These are phyloP conservation scores for Parascotia fuliginaria DNA, from an alignment of 2,888 invertebrate species.

Conservation along the genomic window DNA sequence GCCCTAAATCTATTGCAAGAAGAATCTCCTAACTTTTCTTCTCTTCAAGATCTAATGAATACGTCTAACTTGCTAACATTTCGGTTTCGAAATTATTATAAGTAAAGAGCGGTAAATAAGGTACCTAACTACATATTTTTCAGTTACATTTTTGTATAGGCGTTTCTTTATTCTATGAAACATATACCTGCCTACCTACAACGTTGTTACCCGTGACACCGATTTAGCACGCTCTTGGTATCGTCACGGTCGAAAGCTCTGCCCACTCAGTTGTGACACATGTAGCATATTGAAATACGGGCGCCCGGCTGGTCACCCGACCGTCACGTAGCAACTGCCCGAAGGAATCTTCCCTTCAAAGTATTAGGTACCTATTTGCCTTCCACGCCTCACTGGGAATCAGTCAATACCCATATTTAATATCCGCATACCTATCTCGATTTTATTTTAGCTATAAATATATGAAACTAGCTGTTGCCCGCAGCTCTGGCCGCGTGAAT, in stretches of 20 bases:
- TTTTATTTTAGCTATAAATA: neutral
- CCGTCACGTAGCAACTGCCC: conserved; percentile 69
- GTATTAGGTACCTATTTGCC: conserved; percentile 69
- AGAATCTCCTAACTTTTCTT: no score
- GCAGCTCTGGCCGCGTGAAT: no score
- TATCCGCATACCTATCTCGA: conserved; percentile 42
- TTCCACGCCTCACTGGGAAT: conserved; percentile 65
- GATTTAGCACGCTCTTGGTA: conserved; percentile 64
- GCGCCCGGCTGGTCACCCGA: conserved; percentile 68
- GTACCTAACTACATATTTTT: no score
- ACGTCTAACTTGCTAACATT: no score
- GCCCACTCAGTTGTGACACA: conserved; percentile 60
- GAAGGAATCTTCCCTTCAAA: conserved; percentile 68
- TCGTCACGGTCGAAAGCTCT: conserved; percentile 64
- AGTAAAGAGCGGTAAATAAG: no score
- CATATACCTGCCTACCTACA: no score
- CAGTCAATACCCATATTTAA: conserved; percentile 64
- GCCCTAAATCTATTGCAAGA: no score
- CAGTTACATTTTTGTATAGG: no score
- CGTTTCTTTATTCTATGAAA: neutral
- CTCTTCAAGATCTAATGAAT: no score
- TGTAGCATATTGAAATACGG: conserved; percentile 80
- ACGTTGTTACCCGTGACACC: conserved; percentile 57
- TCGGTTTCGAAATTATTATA: no score
- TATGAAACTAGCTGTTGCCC: no score